phyloP scores from a whole-genome alignment of 1,140 invertebrate species.

The Aphis craccivora region DNA sequence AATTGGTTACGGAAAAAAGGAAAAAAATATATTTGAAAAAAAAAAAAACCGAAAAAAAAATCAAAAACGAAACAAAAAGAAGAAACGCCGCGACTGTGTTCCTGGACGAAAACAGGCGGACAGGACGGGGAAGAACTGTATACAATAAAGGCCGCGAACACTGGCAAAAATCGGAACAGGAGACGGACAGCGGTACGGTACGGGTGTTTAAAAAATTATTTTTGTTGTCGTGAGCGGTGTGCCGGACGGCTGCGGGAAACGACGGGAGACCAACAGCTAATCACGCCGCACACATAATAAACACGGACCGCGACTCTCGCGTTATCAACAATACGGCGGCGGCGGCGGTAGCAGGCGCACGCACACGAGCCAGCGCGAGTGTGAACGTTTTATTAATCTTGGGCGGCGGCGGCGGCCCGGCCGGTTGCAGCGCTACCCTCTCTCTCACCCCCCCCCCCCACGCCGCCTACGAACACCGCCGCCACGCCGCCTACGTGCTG shows the following conservation, averaged over 20 bases:
- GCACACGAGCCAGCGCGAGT: neutral
- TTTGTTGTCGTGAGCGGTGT: neutral
- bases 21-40: neutral
- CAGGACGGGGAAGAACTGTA: neutral
- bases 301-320: neutral
- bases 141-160: neutral
- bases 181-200: neutral
- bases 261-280: constrained; percentile 31
- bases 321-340: constrained; percentile 10
- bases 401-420: constrained; percentile 14
- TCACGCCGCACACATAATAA: constrained; percentile 40
- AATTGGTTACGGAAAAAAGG: no score
- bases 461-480: neutral
- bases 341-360: constrained; percentile 4
- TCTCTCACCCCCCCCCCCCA: neutral
- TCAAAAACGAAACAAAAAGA: neutral
- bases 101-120: neutral
- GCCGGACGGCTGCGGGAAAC: neutral
- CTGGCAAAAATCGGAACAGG: neutral
- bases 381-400: constrained; percentile 40
- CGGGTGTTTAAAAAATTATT: neutral
- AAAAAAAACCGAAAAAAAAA: neutral
- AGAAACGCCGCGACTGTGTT: neutral
- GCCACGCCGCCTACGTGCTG: neutral
- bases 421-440: neutral